These are phyloP conservation scores for Chrysotoxum bicinctum DNA, from an alignment of 2,888 invertebrate genomes.

Conservation along the genomic window DNA sequence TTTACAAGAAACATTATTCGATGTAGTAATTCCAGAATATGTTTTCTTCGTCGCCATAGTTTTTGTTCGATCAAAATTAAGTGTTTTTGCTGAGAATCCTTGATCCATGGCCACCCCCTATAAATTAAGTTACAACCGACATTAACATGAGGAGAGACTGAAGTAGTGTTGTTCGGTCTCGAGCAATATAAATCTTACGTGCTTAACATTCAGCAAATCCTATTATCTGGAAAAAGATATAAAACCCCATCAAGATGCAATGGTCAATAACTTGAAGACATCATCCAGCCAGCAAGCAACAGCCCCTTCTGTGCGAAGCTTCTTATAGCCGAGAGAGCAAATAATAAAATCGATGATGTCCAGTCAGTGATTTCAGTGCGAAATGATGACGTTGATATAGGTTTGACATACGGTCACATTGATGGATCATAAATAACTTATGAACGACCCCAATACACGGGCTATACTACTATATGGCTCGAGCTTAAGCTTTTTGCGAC, in stretches of 20 bases:
- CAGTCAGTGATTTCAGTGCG: constrained; percentile 52
- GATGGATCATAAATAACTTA: constrained; percentile 80
- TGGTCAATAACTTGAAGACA: constrained; percentile 60
- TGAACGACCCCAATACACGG: constrained; percentile 65
- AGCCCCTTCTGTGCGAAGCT: background rate
- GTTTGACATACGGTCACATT: constrained; percentile 75
- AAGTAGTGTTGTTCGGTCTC: constrained; percentile 16
- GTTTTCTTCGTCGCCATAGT: constrained; percentile 16
- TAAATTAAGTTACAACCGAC: constrained; percentile 67
- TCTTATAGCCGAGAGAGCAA: background rate
- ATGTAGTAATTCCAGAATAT: constrained; percentile 37
- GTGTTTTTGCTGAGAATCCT: constrained; percentile 11
- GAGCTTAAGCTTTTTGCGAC: constrained; percentile 27
- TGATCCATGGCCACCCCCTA: constrained; percentile 12
- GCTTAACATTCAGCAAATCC: constrained; percentile 54
- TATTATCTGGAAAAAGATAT: constrained; percentile 64
- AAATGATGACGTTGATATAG: constrained; percentile 70
- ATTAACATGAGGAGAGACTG: constrained; percentile 47
- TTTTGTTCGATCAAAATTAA: background rate
- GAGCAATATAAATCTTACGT: constrained; percentile 36
- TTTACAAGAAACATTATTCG: background rate
- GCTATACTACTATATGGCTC: background rate
- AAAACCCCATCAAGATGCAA: constrained; percentile 64
- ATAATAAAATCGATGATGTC: constrained; percentile 65
- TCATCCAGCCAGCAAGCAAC: background rate